Evolutionary conservation across 2,888 invertebrate genomes (phyloP), one percentile per base, ranked within the genome.

Genomic region (Eupsilia transversa): DNA sequence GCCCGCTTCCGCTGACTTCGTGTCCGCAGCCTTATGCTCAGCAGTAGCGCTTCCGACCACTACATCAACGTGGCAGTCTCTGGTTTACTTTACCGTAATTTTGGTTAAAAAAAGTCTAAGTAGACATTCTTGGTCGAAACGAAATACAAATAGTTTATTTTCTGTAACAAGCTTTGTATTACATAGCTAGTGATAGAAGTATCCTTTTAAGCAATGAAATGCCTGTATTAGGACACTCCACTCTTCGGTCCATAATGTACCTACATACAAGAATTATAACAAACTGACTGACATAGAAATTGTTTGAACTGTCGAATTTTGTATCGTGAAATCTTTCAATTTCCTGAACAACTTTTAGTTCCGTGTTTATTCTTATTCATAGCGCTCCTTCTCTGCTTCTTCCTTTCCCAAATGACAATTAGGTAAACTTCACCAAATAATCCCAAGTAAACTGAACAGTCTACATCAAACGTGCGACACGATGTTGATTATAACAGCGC

Each of bases 401-500:
- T 49, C n/a, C 7, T 52, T 54, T n/a, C 12, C 33, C 5, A n/a
- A 72, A 72, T n/a, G 2, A 35, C 4, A 38, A 30, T 2, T 9
- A 52, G 17, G 4, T 49, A 33, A 57, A 43, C 9, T 54, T 23
- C 9, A 35, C 2, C 10, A 72, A 10, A 52, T 35, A 0, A 35
- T 30, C 33, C 3, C 30, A 43, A 43, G 12, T 30, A 27, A 35
- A 75, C 17, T 30, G 20, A 52, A 33, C 23, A 46, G 27, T 33
- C 17, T 9, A 33, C 38, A 27, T 35, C 2, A 57, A 57, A 49
- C 33, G 10, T 66, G 43, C 27, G 27, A 35, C 33, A 46, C 46
- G 14, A 30, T 46, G 52, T 75, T 82, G 76, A 82, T 83, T 78
- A 78, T 43, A 61, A 65, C 56, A 52, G 4, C 20, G n/a, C 64